Conservation (phyloP, 2,113 vertebrate genomes). For the Oryzias woworae region DNA sequence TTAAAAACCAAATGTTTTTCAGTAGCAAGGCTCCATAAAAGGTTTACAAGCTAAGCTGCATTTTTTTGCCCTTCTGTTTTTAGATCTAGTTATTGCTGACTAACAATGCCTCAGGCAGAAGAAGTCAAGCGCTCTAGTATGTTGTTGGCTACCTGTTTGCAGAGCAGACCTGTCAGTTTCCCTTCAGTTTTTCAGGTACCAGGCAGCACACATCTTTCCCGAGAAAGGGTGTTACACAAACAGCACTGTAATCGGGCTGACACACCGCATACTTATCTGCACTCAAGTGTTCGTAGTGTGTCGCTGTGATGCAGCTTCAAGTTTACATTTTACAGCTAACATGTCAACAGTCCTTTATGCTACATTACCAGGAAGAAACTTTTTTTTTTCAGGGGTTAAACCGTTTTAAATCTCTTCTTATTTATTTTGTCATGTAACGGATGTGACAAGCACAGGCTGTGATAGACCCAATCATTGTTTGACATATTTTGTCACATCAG, state of each 20-base stretch:
- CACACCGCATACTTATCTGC: slow-evolving; percentile 9
- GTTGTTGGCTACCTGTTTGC: too few species aligned
- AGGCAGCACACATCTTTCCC: slow-evolving; percentile 44
- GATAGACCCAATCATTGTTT: background rate
- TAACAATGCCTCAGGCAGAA: too few species aligned
- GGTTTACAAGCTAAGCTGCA: too few species aligned
- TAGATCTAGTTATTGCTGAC: background rate
- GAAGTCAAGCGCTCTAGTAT: too few species aligned
- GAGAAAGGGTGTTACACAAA: slow-evolving; percentile 34
- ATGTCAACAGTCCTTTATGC: too few species aligned
- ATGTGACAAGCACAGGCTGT: background rate
- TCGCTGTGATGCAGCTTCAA: background rate
- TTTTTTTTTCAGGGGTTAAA: background rate
- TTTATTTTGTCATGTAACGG: background rate
- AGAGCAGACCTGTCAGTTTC: too few species aligned
- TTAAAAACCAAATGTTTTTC: too few species aligned
- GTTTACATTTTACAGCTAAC: slow-evolving; percentile 1
- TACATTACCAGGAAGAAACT: too few species aligned
- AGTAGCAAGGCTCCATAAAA: too few species aligned
- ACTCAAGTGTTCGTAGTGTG: slow-evolving; percentile 5
- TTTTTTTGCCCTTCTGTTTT: slow-evolving; percentile 11
- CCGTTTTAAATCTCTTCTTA: background rate
- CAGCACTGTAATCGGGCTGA: slow-evolving; percentile 45
- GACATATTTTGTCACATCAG: slow-evolving; percentile 17
- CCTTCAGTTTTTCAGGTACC: slow-evolving; percentile 4